Evolutionary conservation across 2,113 vertebrate genomes (phyloP).

Genomic region (Phrynosoma blainvillii): DNA sequence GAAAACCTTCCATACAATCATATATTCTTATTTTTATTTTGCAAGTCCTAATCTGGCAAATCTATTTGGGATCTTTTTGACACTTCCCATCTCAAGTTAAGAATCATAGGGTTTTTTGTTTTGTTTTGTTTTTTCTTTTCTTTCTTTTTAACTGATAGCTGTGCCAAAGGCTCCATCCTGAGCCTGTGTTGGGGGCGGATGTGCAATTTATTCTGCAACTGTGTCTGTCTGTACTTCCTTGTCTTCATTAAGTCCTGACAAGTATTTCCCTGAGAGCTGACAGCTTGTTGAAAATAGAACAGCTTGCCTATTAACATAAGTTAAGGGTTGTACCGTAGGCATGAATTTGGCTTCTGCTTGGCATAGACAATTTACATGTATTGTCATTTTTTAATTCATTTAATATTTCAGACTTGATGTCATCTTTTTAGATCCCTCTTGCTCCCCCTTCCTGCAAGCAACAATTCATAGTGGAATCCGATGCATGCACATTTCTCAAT

Average conservation of each 20-base stretch:
- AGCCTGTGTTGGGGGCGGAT: not conserved
- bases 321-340: not conserved
- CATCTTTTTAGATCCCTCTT: not conserved
- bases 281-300: conserved; percentile 3
- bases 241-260: conserved; percentile 30
- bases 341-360: not conserved
- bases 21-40: no score
- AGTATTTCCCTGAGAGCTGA: not conserved
- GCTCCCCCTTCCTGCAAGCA: not conserved
- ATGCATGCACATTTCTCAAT: not conserved
- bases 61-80: not conserved
- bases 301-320: conserved; percentile 7
- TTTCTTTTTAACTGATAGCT: not conserved
- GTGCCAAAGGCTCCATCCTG: not conserved
- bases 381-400: not conserved
- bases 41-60: not conserved
- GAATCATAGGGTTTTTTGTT: not conserved
- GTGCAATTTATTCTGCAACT: not conserved
- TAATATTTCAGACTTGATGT: not conserved
- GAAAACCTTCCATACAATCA: no score
- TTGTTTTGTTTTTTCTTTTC: no score
- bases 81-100: not conserved
- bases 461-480: not conserved
- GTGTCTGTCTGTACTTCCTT: not conserved
- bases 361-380: not conserved